phyloP scores from a whole-genome alignment of 2,113 vertebrate species.

The Odocoileus virginianus region DNA sequence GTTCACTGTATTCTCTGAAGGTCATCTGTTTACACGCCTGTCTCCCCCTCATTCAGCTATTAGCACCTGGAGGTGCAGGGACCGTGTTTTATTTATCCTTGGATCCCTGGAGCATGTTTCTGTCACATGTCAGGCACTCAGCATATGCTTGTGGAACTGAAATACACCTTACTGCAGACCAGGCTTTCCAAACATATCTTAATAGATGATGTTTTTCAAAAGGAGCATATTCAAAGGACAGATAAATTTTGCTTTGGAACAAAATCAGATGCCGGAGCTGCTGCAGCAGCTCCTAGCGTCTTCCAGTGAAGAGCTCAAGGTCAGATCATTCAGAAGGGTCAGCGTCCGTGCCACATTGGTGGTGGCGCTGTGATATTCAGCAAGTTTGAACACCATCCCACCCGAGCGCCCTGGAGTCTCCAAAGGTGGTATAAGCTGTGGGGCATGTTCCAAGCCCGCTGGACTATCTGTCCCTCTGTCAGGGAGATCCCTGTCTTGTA shows the following conservation, averaged over 20 bases:
- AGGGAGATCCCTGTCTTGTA: not conserved
- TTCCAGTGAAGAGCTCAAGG: not conserved
- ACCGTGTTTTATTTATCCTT: not conserved
- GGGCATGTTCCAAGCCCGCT: not conserved
- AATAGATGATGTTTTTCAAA: not conserved
- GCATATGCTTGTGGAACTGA: not conserved
- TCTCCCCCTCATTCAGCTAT: not conserved
- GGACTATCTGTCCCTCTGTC: not conserved
- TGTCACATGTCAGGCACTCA: not conserved
- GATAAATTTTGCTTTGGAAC: not conserved
- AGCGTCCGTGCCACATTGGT: fast-evolving
- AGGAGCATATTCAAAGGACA: not conserved
- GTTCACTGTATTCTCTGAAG: not conserved
- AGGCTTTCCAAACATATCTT: not conserved
- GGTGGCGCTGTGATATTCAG: not conserved
- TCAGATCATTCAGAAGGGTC: fast-evolving
- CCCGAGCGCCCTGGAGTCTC: not conserved
- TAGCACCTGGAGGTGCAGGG: not conserved
- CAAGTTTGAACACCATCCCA: fast-evolving
- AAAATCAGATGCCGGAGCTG: not conserved
- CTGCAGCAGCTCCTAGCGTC: not conserved
- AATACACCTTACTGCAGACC: not conserved
- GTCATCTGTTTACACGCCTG: not conserved
- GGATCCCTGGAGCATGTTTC: not conserved
- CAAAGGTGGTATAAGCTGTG: not conserved